A percentile compares a stretch with the other conserved stretches of the same genome.
These are phyloP conservation scores for Rhopalosiphum maidis DNA, from an alignment of 1,140 invertebrate species.

Conservation along the genomic window DNA sequence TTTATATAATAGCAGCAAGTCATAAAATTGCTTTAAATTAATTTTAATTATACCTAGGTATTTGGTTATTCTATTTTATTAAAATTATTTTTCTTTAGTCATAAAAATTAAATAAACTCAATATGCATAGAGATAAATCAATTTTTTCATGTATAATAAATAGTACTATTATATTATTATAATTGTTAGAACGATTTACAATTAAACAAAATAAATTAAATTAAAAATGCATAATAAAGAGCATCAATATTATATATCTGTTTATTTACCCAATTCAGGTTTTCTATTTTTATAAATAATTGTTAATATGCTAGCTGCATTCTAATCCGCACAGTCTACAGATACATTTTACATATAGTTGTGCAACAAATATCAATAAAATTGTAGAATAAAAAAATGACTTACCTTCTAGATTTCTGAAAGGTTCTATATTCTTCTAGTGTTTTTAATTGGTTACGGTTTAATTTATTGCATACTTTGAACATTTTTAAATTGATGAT, in stretches of 20 bases:
- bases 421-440: slow-evolving; percentile 26
- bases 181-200: not conserved
- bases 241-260: not conserved
- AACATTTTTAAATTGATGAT: not conserved
- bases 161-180: not conserved
- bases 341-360: not conserved
- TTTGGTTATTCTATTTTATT: too few relatives aligned
- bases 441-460: slow-evolving; percentile 27
- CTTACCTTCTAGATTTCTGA: slow-evolving; percentile 43
- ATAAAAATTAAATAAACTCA: not conserved
- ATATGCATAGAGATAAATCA: not conserved
- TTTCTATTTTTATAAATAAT: not conserved
- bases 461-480: slow-evolving; percentile 48
- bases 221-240: not conserved
- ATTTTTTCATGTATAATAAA: not conserved
- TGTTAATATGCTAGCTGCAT: not conserved
- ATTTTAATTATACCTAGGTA: not conserved
- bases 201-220: not conserved
- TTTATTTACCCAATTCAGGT: not conserved
- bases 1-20: not conserved
- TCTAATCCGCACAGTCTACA: not conserved
- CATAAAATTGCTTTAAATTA: not conserved
- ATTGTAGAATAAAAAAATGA: not conserved
- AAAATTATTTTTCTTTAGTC: too few relatives aligned
- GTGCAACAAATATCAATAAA: not conserved